phyloP scores from a whole-genome alignment of 2,113 vertebrate species.

The Oncorhynchus gorbuscha region DNA sequence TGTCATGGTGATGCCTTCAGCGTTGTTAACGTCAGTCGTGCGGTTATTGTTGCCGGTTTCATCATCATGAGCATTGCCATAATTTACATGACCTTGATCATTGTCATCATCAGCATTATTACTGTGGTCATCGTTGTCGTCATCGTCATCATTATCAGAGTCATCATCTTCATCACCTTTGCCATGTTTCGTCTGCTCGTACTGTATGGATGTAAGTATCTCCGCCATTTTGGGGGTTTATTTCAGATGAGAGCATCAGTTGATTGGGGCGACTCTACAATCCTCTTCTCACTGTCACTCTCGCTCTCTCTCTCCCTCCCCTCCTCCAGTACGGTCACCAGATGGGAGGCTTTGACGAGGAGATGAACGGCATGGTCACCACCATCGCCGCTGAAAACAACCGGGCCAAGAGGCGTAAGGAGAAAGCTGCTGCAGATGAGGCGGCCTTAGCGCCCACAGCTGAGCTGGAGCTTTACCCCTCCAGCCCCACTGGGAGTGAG shows the following conservation, averaged over 20 bases:
- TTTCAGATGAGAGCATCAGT: neutral
- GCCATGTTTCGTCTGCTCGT: slow-evolving; percentile 11
- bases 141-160: no score
- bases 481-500: slow-evolving; percentile 61
- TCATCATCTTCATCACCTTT: slow-evolving; percentile 19
- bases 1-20: slow-evolving; percentile 17
- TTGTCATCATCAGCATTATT: slow-evolving; percentile 20
- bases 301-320: neutral
- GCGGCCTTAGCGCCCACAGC: slow-evolving; percentile 37
- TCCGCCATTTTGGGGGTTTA: neutral
- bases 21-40: neutral
- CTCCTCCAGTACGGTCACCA: slow-evolving; percentile 69
- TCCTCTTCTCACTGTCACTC: neutral
- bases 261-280: neutral
- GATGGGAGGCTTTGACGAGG: slow-evolving; percentile 74
- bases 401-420: slow-evolving; percentile 67
- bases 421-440: slow-evolving; percentile 9
- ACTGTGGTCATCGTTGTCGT: neutral
- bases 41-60: neutral
- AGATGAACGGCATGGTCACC: slow-evolving; percentile 80
- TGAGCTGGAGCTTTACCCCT: slow-evolving; percentile 59
- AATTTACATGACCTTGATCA: slow-evolving; percentile 13
- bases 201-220: slow-evolving; percentile 22
- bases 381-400: slow-evolving; percentile 70
- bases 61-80: neutral